Evolutionary conservation across 2,888 invertebrate species (phyloP), one percentile per base, ranked within the genome.

Genomic region (Nebria brevicollis): DNA sequence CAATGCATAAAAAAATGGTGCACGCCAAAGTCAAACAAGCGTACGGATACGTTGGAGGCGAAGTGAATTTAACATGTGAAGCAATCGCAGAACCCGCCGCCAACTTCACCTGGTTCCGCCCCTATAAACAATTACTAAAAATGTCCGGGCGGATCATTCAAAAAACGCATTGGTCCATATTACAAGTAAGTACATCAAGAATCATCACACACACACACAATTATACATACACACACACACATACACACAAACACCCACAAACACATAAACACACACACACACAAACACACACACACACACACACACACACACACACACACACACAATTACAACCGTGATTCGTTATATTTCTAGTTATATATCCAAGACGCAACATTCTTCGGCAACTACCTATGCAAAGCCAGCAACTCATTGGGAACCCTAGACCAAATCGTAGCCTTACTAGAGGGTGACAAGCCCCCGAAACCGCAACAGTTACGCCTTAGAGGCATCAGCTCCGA

Each of bases 41-140:
- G 34, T 91, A 89, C 84, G 90, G 90, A 8, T 91, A 89, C 84
- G 84, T 92, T 74, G 90, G 90, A 66, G 92, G 93, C 20, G 88
- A 87, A 43, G 91, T 91, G 2, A 92, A 92, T 86, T 88, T 94
- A 82, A 91, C 91, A 13, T 93, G 95, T 66, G 98, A 98, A 88
- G 97, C 96, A 94, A 93, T 94, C 84, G 91, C 93, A 72, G 91
- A 93, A 83, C 93, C 87, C 88, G 90, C 85, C 86, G 91, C 86
- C 87, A 90, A 83, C 82, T 87, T 88, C 84, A 85, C 92, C 90
- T 77, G 89, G 90, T 82, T 91, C 91, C 5, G 91, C 91, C 85
- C 86, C 79, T 86, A 87, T 79, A 85, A 86, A 83, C 84, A 84
- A 76, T 83, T 75, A 72, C 83, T 82, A 10, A 83, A 82, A 82